Evolutionary conservation across 2,888 invertebrate species (phyloP).

Genomic region (Axea sp.): DNA sequence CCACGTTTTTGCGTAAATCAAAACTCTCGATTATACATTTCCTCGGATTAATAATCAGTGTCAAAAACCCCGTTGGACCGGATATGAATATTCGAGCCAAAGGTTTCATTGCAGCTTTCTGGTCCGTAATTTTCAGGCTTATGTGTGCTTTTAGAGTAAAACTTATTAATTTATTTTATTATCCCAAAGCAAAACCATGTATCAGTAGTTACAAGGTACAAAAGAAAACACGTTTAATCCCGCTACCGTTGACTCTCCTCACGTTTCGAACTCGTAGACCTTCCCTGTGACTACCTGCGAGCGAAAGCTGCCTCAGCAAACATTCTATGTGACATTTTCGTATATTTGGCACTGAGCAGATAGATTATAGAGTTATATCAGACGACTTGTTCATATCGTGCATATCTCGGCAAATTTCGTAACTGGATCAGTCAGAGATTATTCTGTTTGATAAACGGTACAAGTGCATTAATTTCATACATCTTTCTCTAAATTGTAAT

Average conservation of each 20-base stretch:
- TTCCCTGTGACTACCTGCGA: constrained; percentile 39
- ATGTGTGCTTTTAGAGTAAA: too few relatives aligned
- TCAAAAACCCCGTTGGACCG: too few relatives aligned
- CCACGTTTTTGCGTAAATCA: too few relatives aligned
- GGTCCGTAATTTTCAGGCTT: too few relatives aligned
- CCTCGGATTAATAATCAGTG: too few relatives aligned
- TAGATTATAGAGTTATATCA: constrained; percentile 52
- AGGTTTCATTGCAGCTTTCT: too few relatives aligned
- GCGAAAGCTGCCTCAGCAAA: constrained; percentile 59
- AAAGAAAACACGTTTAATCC: constrained; percentile 49
- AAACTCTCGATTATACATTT: too few relatives aligned
- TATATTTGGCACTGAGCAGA: constrained; percentile 58
- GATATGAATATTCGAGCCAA: too few relatives aligned
- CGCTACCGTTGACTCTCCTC: constrained; percentile 38
- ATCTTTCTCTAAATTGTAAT: constrained; percentile 15
- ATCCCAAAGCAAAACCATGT: too few relatives aligned
- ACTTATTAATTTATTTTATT: too few relatives aligned
- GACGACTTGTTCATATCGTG: constrained; percentile 44
- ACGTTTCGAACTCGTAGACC: constrained; percentile 45
- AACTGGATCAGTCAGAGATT: constrained; percentile 44
- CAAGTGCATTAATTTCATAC: constrained; percentile 39
- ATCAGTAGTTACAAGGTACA: constrained; percentile 24
- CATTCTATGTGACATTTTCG: constrained; percentile 54
- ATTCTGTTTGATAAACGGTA: constrained; percentile 53
- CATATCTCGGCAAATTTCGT: constrained; percentile 53